Base-by-base conservation (phyloP, 2,888 invertebrate species). In the Pogonocherus hispidulus region DNA sequence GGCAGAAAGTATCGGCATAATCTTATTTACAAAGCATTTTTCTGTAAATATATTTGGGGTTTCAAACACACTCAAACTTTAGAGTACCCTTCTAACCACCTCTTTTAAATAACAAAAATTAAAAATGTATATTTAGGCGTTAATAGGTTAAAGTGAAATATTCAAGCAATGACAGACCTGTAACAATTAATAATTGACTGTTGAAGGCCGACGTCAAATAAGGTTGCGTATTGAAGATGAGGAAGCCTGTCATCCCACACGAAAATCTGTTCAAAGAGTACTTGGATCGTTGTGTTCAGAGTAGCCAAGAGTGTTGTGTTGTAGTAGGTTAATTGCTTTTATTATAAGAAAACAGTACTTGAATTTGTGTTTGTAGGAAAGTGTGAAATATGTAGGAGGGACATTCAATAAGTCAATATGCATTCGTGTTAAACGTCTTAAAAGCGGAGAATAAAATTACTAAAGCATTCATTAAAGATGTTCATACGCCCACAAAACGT, bases 271-370 rank as follows among this genome's bases (percentile, higher is more conserved):
- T 55, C 54, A 60, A 68, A 37, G 57, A 57, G 35, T 63, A 66
- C 69, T 66, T 56, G 52, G 62, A 67, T 64, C 59, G 67, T 66
- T 68, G 67, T 68, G 64, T 72, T 71, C 67, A 67, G 73, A 72
- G 76, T 76, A 75, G 77, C 76, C 76, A 75, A 69, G 73, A 74
- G 72, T 72, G 74, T 68, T 72, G 70, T 67, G 68, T 73, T 69
- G 68, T 67, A 71, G 72, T 75, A 65, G 71, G 75, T 73, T 79
- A 79, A 79, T 79, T 76, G 76, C 69, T 69, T 72, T 70, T 70
- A 71, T 75, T 72, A 67, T 73, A 67, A 73, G 75, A 75, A 77
- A 76, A 77, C 70, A 72, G 67, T 74, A 74, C 73, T 76, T 73
- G 70, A 75, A 71, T 67, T 16, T 41, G 4, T 66, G 64, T 60